Evolutionary conservation across 1,140 invertebrate species (phyloP).

Genomic region (Maniola jurtina): DNA sequence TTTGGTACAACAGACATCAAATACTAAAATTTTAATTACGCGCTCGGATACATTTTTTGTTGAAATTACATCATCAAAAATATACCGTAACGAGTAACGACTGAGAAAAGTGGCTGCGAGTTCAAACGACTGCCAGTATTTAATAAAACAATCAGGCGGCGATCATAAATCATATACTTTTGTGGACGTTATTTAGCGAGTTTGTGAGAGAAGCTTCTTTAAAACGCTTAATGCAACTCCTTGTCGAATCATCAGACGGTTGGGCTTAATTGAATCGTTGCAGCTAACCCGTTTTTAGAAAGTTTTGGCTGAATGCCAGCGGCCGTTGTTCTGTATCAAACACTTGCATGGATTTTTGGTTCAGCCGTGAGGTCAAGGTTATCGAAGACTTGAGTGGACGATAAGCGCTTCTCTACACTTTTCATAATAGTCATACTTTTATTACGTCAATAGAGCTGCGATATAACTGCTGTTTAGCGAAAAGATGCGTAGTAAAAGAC

Average conservation of each 20-base stretch:
- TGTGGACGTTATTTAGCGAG: conserved; percentile 28
- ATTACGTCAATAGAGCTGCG: not conserved
- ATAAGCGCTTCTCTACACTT: conserved; percentile 27
- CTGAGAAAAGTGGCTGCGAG: not conserved
- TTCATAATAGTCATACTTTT: not conserved
- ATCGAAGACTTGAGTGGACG: conserved; percentile 34
- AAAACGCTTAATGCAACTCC: conserved; percentile 48
- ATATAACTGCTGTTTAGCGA: too few species aligned
- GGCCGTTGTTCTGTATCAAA: conserved; percentile 52
- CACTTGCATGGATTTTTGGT: conserved; percentile 55
- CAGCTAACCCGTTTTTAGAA: conserved; percentile 65
- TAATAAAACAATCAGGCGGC: conserved; percentile 32
- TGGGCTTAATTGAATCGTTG: conserved; percentile 61
- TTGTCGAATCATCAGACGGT: conserved; percentile 42
- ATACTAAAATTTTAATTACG: conserved; percentile 11
- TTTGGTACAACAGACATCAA: not conserved
- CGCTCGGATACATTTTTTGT: conserved; percentile 7
- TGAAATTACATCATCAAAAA: conserved; percentile 14
- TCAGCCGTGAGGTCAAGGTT: conserved; percentile 58
- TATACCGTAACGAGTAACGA: conserved; percentile 3
- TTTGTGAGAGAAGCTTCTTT: conserved; percentile 37
- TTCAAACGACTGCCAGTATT: conserved; percentile 1
- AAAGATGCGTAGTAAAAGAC: too few species aligned
- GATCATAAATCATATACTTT: conserved; percentile 41
- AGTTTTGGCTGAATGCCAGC: conserved; percentile 62